Evolutionary conservation across 1,140 invertebrate species (phyloP), one percentile per base, ranked within the genome.

Genomic region (Phymorhynchus buccinoides): DNA sequence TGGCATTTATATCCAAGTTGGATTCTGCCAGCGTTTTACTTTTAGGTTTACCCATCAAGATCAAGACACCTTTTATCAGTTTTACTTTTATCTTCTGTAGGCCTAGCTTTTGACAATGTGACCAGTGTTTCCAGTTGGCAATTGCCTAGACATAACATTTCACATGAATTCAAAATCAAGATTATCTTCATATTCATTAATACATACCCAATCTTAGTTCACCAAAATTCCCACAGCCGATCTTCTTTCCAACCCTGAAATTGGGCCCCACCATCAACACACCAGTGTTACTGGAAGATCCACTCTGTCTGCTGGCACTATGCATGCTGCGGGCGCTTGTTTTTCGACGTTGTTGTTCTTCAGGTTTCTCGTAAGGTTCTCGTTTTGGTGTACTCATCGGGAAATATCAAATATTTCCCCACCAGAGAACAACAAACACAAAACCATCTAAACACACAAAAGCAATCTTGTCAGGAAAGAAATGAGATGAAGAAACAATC

Each of bases 191-290:
- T 18, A 14, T 52, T 52, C 48, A 52, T 18, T 52, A 14, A 79
- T 82, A 89, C 96, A 96, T 94, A 97, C 98, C 99, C 94, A 99
- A 96, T 94, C 99, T 95, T 80, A 99, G 95, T 95, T 99, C 99
- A 87, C 99, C 99, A 94, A 99, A 99, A 95, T 99, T 99, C 92
- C 99, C 99, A 96, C 98, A 99, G 93, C 99, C 99, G 93, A 99
- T 99, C 95, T 99, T 99, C 95, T 99, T 99, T 90, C 99, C 99
- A 89, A 99, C 98, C 93, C 98, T 96, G 94, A 99, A 99, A 95
- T 99, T 99, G 90, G 99, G 99, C 89, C 99, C 99, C 90, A 99
- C 99, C 98, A 99, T 99, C 90, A 99, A 95, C 85, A 99, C 97
- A 91, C 93, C 93, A 83, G 92, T 88, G 86, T 89, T 91, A 79